Conservation (phyloP, 2,888 invertebrate genomes). For the Drosophila fungiperda region DNA sequence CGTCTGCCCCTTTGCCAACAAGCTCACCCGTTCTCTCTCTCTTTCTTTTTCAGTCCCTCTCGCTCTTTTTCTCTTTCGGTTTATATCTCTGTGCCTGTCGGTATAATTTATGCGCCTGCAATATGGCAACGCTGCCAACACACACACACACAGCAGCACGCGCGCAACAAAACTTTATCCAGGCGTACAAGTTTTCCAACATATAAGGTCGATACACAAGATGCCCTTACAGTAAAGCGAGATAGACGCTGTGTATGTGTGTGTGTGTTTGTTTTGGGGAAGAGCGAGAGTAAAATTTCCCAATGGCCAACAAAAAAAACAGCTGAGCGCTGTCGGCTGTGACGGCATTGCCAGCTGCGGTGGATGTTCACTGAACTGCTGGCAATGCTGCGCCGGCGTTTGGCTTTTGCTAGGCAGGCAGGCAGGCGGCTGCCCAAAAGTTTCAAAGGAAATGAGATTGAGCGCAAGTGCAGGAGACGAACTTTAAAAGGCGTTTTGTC, state of each 20-base stretch:
- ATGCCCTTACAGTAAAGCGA: constrained; percentile 56
- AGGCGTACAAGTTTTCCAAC: constrained; percentile 56
- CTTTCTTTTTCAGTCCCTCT: background rate
- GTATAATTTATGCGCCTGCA: constrained; percentile 75
- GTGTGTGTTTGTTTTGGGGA: background rate
- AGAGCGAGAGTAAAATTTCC: constrained; percentile 45
- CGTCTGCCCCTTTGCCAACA: constrained; percentile 39
- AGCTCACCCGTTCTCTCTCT: constrained; percentile 11
- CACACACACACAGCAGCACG: constrained; percentile 16
- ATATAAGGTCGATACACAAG: constrained; percentile 73
- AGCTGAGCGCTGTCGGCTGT: constrained; percentile 56
- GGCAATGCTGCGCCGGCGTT: constrained; percentile 76
- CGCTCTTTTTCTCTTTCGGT: background rate
- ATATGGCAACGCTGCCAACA: constrained; percentile 72
- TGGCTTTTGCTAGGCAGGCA: constrained; percentile 54
- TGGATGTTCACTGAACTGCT: constrained; percentile 18
- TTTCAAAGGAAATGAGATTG: constrained; percentile 61
- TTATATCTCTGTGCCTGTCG: constrained; percentile 52
- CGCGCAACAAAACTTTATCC: constrained; percentile 61
- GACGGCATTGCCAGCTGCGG: constrained; percentile 56
- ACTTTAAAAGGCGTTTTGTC: constrained; percentile 47
- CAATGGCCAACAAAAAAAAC: constrained; percentile 53
- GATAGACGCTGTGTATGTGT: constrained; percentile 22
- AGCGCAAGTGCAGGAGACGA: constrained; percentile 77
- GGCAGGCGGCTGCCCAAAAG: constrained; percentile 51